Percentiles rank a stretch among this genome's conserved stretches.
These are phyloP conservation scores for Coptodon bakossiorum DNA, from an alignment of 2,113 vertebrate genomes.

Conservation along the genomic window DNA sequence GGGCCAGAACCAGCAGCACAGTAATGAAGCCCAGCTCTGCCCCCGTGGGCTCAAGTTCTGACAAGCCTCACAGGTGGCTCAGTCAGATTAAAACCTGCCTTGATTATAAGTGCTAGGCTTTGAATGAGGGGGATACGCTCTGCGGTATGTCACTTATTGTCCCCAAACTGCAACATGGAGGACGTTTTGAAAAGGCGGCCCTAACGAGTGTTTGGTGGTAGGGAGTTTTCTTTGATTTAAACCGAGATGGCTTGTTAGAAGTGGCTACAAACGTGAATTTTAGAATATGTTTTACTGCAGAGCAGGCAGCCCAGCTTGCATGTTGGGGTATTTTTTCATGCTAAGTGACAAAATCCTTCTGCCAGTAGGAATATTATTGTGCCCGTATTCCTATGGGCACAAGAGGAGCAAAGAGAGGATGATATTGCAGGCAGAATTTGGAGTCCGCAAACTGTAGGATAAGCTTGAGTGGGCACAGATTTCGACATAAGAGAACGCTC, in stretches of 20 bases:
- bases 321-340: not conserved
- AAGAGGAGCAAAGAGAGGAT: not conserved
- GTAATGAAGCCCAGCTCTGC: slow-evolving; percentile 69
- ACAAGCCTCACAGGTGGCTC: slow-evolving; percentile 69
- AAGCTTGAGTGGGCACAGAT: not conserved
- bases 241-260: slow-evolving; percentile 22
- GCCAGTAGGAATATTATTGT: not conserved
- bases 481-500: not conserved
- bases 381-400: not conserved
- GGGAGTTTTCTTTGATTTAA: slow-evolving; percentile 38
- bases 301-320: not conserved
- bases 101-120: slow-evolving; percentile 54
- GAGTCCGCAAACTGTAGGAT: not conserved
- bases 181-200: slow-evolving; percentile 36
- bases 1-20: slow-evolving; percentile 59
- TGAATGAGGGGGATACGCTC: slow-evolving; percentile 53
- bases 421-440: not conserved
- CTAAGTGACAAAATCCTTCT: not conserved
- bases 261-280: not conserved
- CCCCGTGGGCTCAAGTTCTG: slow-evolving; percentile 67
- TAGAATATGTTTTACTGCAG: not conserved
- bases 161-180: slow-evolving; percentile 50
- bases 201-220: slow-evolving; percentile 21
- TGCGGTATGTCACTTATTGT: slow-evolving; percentile 60
- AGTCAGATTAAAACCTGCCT: slow-evolving; percentile 66